Percentiles rank a stretch among this genome's conserved stretches.
phyloP scores from a whole-genome alignment of 2,888 invertebrate genomes.

The Nasonia oneida region DNA sequence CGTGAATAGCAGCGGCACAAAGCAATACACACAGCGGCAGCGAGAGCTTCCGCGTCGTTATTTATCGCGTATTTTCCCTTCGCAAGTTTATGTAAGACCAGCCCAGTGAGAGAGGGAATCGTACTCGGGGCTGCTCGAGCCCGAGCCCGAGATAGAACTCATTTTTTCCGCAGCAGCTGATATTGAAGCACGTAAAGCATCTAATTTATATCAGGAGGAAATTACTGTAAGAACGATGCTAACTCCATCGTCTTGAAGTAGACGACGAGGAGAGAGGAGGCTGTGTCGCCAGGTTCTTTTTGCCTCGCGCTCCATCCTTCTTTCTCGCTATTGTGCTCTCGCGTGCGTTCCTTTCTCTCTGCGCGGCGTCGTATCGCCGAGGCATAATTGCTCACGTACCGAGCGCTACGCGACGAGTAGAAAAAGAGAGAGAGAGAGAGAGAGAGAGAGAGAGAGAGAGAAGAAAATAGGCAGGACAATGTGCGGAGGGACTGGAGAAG shows the following conservation, averaged over 20 bases:
- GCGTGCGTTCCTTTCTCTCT: conserved; percentile 59
- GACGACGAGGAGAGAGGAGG: conserved; percentile 5
- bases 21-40: neutral
- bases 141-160: conserved; percentile 47
- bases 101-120: neutral
- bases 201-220: conserved; percentile 62
- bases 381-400: conserved; percentile 74
- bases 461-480: conserved; percentile 15
- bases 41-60: conserved; percentile 23
- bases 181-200: conserved; percentile 63
- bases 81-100: conserved; percentile 34
- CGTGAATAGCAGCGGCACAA: neutral
- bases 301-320: neutral
- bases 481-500: conserved; percentile 36
- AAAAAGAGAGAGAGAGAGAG: conserved; percentile 16
- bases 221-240: conserved; percentile 59
- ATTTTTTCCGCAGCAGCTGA: conserved; percentile 59
- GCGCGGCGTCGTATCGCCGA: conserved; percentile 55
- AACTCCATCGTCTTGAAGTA: conserved; percentile 56
- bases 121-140: conserved; percentile 18
- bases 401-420: conserved; percentile 47
- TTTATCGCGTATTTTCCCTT: conserved; percentile 41
- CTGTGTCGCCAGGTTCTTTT: conserved; percentile 43
- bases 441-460: conserved; percentile 27
- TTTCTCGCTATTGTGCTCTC: conserved; percentile 50